A percentile compares a stretch with the other conserved stretches of the same genome.
Evolutionary conservation across 2,113 vertebrate genomes (phyloP).

Genomic region (Marmota monax): DNA sequence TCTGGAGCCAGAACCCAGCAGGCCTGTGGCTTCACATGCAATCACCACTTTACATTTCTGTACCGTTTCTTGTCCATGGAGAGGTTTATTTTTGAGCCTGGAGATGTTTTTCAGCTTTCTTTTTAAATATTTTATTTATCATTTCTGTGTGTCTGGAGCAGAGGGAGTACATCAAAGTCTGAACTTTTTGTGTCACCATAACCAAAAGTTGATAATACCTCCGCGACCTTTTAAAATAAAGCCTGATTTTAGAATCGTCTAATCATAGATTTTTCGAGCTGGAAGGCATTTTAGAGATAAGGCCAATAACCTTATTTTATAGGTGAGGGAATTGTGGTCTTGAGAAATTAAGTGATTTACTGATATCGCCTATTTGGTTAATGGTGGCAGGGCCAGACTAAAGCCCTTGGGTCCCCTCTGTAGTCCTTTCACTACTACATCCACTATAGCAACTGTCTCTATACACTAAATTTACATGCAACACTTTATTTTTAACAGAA

Average conservation of each 20-base stretch:
- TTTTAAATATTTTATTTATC: slow-evolving; percentile 71
- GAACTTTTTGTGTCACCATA: background rate
- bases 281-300: slow-evolving; percentile 57
- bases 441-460: background rate
- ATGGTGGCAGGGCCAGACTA: background rate
- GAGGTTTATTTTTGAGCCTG: slow-evolving; percentile 52
- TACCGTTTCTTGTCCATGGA: slow-evolving; percentile 43
- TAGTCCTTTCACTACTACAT: background rate
- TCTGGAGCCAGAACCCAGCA: slow-evolving; percentile 58
- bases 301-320: slow-evolving; percentile 51
- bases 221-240: slow-evolving; percentile 37
- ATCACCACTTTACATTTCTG: slow-evolving; percentile 42
- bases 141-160: slow-evolving; percentile 23
- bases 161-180: slow-evolving; percentile 20
- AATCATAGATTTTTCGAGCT: slow-evolving; percentile 43
- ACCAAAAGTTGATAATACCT: slow-evolving; percentile 48
- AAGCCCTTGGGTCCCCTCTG: background rate
- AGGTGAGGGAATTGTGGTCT: slow-evolving; percentile 51
- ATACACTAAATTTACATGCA: background rate
- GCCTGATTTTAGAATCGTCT: slow-evolving; percentile 10
- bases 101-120: background rate
- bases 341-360: slow-evolving; percentile 55
- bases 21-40: background rate
- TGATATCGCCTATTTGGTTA: background rate
- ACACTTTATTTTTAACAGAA: slow-evolving; percentile 30